Base-by-base conservation (phyloP, 2,797 vertebrate genomes). In the Staurois parvus region DNA sequence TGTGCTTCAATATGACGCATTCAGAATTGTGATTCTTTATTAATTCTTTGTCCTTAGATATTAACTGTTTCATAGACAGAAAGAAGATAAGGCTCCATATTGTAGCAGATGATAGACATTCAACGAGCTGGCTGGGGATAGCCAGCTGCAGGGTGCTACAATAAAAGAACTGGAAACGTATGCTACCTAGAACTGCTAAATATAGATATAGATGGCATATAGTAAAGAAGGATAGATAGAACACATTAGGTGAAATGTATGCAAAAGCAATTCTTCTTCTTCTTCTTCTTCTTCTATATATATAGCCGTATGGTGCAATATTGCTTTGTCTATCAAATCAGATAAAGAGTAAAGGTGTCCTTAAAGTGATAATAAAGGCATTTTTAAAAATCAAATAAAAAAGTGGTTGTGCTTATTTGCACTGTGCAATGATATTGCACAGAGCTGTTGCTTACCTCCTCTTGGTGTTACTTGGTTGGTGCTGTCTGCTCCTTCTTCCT, bases 11-110 rank as follows among this genome's bases (percentile, higher is more conserved):
- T 83, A 87, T 87, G 81, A 83, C 81, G 76, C 70, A 83, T 78
- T 79, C 68, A 78, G 81, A 87, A 87, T 87, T 79, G 85, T 79
- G 76, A 83, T 86, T 86, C 66, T 81, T 42, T 82, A 81, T 81
- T 76, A 76, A 83, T n/a, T 45, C 73, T 76, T 76, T 81, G 64
- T 72, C 79, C 56, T 82, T 64, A 11, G 30, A 37, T 67, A 78
- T 86, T 83, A 83, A 83, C 85, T 24, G 7, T 28, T 83, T 86
- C 52, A 4, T 37, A 66, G 56, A 24, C 3, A 11, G 12, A 70
- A 77, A 37, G 19, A 42, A 73, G 19, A 32, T 34, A 15, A 30
- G 34, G 45, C 21, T 37, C 17, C 28, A n/a, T 34, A 32, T 52
- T 70, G 4, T 15, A 9, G 12, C 67, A 26, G 29, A 70, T 70